Base-by-base conservation (phyloP, 1,140 invertebrate species). In the Drosophila tropicalis region DNA sequence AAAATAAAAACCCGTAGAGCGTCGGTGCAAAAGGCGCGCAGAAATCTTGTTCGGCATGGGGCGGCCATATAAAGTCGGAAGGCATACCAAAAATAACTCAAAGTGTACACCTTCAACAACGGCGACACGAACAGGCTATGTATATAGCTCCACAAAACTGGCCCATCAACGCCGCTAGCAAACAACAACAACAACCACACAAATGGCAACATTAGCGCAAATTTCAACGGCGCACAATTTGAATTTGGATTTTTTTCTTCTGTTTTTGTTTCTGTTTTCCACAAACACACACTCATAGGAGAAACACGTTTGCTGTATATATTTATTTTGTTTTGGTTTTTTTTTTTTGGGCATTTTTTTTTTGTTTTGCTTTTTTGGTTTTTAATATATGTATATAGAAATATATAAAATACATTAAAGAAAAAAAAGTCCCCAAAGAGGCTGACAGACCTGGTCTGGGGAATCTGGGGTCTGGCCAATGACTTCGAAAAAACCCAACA, bases 181-280 rank as follows among this genome's bases (percentile, higher is more conserved):
- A 62, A 39, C 67, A 72, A 15, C 58, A 69, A 29, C 55, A 62
- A 55, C 83, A 71, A 19, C 63, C 70, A 84, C 76, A 80, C 67
- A 79, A 86, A 83, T 79, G 72, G 76, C 80, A 87, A 84, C 80
- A 87, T 89, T 89, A 89, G 80, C 84, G 80, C 81, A 89, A 84
- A 89, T 84, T 83, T 87, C 84, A 83, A 74, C 72, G 84, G 70
- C 62, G 82, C 82, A 86, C 79, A 86, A 86, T 86, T 86, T 87
- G 84, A 86, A 78, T 78, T 78, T 77, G 74, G 71, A 82, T 87
- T 87, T 83, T 77, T 87, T 83, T 29, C 29, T 29, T 29, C 5
- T 6, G 5, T 29, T 82, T 79, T 66, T 47, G 41, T 44, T 44
- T 75, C 72, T 81, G 36, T 39, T 39, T 39, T 39, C 80, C 71